Percentiles rank a stretch among this genome's conserved stretches.
Conservation (phyloP, 2,113 vertebrate species). For the Perognathus longimembris region DNA sequence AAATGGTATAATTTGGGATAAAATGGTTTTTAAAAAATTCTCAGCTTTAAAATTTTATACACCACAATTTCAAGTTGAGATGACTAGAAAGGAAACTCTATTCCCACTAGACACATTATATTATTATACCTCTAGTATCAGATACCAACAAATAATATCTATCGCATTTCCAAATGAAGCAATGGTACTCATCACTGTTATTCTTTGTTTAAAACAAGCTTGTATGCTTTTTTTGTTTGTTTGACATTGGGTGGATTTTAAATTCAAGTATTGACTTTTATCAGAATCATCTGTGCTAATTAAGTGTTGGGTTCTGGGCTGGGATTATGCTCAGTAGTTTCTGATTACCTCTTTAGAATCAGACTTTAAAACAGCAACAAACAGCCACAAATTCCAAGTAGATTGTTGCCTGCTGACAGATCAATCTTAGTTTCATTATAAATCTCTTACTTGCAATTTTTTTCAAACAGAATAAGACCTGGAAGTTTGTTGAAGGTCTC, state of each 20-base stretch:
- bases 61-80: conserved; percentile 12
- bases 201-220: background rate
- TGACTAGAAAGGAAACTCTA: conserved; percentile 51
- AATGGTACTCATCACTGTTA: background rate
- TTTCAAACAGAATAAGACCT: conserved; percentile 92
- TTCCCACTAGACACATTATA: background rate
- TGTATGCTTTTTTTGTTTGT: conserved; percentile 28
- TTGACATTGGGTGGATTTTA: background rate
- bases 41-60: conserved; percentile 20
- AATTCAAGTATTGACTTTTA: conserved; percentile 19
- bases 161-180: conserved; percentile 5
- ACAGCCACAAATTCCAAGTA: conserved; percentile 2
- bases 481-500: conserved; percentile 95
- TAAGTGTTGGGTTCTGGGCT: background rate
- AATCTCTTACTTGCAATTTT: conserved; percentile 57
- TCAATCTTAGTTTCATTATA: conserved; percentile 18
- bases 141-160: background rate
- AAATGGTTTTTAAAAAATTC: background rate
- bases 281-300: conserved; percentile 29
- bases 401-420: background rate
- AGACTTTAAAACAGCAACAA: background rate
- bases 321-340: background rate
- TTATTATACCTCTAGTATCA: background rate
- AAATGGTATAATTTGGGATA: conserved; percentile 4
- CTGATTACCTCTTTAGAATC: conserved; percentile 43